A percentile compares a stretch with the other conserved stretches of the same genome.
These are phyloP conservation scores for Dreissena polymorpha DNA, from an alignment of 1,140 invertebrate genomes.

Conservation along the genomic window DNA sequence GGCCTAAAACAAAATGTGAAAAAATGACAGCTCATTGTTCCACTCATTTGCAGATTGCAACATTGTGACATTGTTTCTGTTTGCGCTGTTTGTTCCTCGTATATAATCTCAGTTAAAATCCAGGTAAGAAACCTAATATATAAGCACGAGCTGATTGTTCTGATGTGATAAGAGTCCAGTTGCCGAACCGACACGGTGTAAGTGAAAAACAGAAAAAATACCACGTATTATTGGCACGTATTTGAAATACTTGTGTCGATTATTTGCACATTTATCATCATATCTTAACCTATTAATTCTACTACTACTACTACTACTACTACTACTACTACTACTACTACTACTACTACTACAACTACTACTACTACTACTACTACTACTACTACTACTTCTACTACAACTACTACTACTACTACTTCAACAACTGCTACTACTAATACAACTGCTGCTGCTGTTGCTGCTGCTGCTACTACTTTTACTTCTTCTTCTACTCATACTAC, in stretches of 20 bases:
- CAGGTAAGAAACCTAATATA: background rate
- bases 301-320: constrained; percentile 3
- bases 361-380: constrained; percentile 7
- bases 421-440: too few species aligned
- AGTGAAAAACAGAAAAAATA: background rate
- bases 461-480: too few species aligned
- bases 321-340: constrained; percentile 3
- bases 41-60: too few species aligned
- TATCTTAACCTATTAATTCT: too few species aligned
- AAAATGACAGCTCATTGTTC: too few species aligned
- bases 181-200: background rate
- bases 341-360: constrained; percentile 1
- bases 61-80: too few species aligned
- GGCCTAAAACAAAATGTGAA: too few species aligned
- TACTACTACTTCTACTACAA: constrained; percentile 1
- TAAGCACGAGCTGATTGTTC: background rate
- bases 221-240: too few species aligned
- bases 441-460: too few species aligned
- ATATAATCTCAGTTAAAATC: background rate
- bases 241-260: background rate
- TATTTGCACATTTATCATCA: background rate
- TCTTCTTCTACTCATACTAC: too few species aligned
- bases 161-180: background rate
- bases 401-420: constrained; percentile 7
- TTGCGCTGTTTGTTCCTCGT: background rate